Evolutionary conservation across 1,140 invertebrate species (phyloP).

Genomic region (Harlomillsia oculata): DNA sequence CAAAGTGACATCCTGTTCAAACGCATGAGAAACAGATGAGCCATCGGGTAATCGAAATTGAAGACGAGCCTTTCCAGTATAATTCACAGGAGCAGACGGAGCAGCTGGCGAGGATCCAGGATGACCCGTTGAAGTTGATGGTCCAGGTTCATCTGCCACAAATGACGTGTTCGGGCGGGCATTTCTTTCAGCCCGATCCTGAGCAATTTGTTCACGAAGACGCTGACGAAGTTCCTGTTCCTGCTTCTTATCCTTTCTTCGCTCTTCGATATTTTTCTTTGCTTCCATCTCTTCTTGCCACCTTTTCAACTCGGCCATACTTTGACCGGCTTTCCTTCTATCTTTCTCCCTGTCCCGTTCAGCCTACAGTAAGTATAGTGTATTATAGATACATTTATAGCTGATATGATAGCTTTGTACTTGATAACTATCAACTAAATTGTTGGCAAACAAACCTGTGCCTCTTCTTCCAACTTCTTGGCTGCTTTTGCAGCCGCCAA

Average conservation of each 20-base stretch:
- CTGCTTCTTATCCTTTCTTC: constrained; percentile 60
- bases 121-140: neutral
- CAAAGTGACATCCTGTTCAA: constrained; percentile 50
- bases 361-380: constrained; percentile 38
- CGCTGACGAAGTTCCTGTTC: constrained; percentile 56
- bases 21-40: constrained; percentile 52
- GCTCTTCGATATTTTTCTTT: constrained; percentile 52
- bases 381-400: too few relatives aligned
- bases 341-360: constrained; percentile 58
- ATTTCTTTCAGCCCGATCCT: constrained; percentile 49
- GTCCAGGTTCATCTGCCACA: constrained; percentile 4
- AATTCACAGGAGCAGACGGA: constrained; percentile 38
- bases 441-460: too few relatives aligned
- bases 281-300: constrained; percentile 63
- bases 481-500: constrained; percentile 51
- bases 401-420: too few relatives aligned
- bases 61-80: constrained; percentile 50
- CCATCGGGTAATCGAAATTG: constrained; percentile 77
- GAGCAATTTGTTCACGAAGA: constrained; percentile 61
- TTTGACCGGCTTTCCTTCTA: constrained; percentile 57
- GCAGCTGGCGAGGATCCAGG: constrained; percentile 25
- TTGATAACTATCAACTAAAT: too few relatives aligned
- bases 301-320: constrained; percentile 56
- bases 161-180: constrained; percentile 13
- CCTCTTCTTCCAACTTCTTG: constrained; percentile 53